Conservation (phyloP, 2,888 invertebrate genomes). For the Orthonevra nobilis region DNA sequence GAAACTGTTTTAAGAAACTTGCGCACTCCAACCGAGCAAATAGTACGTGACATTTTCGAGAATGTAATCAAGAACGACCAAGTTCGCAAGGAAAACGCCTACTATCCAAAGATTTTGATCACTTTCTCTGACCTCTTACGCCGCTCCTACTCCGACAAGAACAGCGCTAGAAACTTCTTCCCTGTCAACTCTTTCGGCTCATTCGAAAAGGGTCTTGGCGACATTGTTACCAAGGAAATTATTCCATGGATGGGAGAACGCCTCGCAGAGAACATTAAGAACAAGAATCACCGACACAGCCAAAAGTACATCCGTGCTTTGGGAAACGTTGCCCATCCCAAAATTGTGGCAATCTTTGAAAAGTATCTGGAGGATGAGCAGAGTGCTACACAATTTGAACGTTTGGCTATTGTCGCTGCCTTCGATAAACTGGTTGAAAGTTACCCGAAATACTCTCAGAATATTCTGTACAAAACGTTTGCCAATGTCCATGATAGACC, state of each 20-base stretch:
- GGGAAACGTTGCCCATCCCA: constrained; percentile 84
- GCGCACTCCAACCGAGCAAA: constrained; percentile 55
- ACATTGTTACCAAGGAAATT: constrained; percentile 82
- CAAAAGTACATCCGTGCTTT: constrained; percentile 84
- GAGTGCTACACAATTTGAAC: constrained; percentile 83
- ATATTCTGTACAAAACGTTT: constrained; percentile 85
- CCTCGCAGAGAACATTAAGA: constrained; percentile 82
- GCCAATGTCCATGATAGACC: constrained; percentile 84
- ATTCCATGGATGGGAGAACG: constrained; percentile 83
- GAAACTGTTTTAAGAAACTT: constrained; percentile 74
- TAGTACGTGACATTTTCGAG: constrained; percentile 72
- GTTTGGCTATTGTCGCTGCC: constrained; percentile 83
- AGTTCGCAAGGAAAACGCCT: constrained; percentile 81
- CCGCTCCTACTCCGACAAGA: constrained; percentile 83
- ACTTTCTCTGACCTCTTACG: constrained; percentile 83
- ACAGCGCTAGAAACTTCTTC: constrained; percentile 83
- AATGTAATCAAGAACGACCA: constrained; percentile 82
- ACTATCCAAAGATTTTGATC: constrained; percentile 83
- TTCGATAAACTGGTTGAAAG: constrained; percentile 81
- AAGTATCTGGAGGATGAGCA: constrained; percentile 85
- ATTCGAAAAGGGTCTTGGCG: constrained; percentile 81
- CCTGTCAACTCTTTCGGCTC: constrained; percentile 85
- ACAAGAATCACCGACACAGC: constrained; percentile 82
- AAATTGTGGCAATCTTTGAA: constrained; percentile 83
- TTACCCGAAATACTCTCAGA: constrained; percentile 81